Evolutionary conservation across 2,888 invertebrate species (phyloP).

Genomic region (Ommatoiulus sabulosus): DNA sequence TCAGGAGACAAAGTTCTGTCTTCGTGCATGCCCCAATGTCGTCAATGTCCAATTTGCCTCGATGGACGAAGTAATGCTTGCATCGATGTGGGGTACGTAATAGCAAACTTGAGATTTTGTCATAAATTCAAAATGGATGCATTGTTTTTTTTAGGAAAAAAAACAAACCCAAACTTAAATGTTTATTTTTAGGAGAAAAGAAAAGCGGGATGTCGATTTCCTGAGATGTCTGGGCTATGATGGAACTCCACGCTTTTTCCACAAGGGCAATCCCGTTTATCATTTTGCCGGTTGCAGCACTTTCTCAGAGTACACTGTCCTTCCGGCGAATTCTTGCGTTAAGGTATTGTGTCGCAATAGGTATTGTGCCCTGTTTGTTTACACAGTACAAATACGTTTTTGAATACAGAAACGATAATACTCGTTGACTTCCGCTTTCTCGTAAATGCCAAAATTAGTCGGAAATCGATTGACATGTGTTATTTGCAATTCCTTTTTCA

Average conservation of each 20-base stretch:
- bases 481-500: too few species aligned
- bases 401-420: too few species aligned
- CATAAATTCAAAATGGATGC: not conserved
- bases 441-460: too few species aligned
- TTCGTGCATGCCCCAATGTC: slow-evolving; percentile 53
- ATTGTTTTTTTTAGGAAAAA: not conserved
- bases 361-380: too few species aligned
- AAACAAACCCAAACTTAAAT: not conserved
- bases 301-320: slow-evolving; percentile 50
- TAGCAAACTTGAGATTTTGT: not conserved
- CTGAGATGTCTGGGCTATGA: slow-evolving; percentile 31
- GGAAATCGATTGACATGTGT: too few species aligned
- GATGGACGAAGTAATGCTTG: slow-evolving; percentile 44
- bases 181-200: slow-evolving; percentile 29
- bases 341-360: not conserved
- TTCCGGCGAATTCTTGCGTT: slow-evolving; percentile 56
- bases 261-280: slow-evolving; percentile 45
- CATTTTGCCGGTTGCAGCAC: slow-evolving; percentile 46
- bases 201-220: slow-evolving; percentile 36
- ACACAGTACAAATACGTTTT: too few species aligned
- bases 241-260: slow-evolving; percentile 48
- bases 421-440: too few species aligned
- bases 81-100: slow-evolving; percentile 26
- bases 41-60: slow-evolving; percentile 42
- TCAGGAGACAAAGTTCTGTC: slow-evolving; percentile 55